These are phyloP conservation scores for Lithophane leautieri DNA, from an alignment of 2,888 invertebrate genomes.

Conservation along the genomic window DNA sequence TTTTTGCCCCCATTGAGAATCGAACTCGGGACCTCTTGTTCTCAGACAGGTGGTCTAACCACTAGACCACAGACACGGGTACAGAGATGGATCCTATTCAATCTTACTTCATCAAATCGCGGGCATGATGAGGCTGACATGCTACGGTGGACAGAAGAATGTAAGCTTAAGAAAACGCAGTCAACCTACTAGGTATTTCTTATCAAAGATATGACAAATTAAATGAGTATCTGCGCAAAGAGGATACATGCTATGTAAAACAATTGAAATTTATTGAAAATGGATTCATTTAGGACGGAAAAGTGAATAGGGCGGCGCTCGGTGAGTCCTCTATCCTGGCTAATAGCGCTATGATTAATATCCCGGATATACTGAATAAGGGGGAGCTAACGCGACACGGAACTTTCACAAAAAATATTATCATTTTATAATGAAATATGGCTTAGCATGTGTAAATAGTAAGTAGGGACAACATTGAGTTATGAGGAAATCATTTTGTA, in stretches of 20 bases:
- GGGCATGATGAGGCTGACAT: background rate
- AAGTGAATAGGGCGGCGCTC: conserved; percentile 83
- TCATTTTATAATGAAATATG: conserved; percentile 56
- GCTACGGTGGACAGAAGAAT: too few relatives aligned
- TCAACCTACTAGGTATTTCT: background rate
- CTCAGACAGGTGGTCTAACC: too few relatives aligned
- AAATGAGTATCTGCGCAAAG: conserved; percentile 22
- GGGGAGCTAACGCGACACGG: conserved; percentile 74
- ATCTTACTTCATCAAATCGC: background rate
- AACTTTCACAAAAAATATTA: conserved; percentile 64
- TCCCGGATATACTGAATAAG: conserved; percentile 85
- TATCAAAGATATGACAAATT: too few relatives aligned
- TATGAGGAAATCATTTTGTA: conserved; percentile 30
- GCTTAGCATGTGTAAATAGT: conserved; percentile 47
- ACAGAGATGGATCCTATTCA: background rate
- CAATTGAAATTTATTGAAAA: conserved; percentile 81
- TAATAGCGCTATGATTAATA: conserved; percentile 87
- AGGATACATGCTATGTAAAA: conserved; percentile 47
- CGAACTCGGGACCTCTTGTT: too few relatives aligned
- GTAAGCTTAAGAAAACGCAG: background rate
- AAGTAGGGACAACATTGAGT: conserved; percentile 13
- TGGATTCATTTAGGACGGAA: conserved; percentile 85
- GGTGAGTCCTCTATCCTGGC: conserved; percentile 86
- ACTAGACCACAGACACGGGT: too few relatives aligned
- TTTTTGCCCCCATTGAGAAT: too few relatives aligned